phyloP scores from a whole-genome alignment of 2,888 invertebrate genomes.

The Dasysyrphus tricinctus region DNA sequence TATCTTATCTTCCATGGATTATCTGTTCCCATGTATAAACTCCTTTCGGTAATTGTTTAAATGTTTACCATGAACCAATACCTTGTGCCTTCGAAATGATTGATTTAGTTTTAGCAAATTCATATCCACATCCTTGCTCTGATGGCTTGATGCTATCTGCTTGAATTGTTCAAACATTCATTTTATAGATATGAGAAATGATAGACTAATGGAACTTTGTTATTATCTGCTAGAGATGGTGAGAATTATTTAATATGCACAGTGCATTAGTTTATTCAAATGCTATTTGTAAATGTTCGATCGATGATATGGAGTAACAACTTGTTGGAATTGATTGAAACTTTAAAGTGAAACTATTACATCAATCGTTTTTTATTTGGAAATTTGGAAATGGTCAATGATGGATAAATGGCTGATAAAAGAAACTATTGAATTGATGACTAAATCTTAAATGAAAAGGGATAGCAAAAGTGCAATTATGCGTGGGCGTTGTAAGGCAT shows the following conservation, averaged over 20 bases:
- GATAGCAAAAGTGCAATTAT: too few relatives aligned
- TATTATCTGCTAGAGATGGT: neutral
- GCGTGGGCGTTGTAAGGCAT: too few relatives aligned
- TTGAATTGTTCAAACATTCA: conserved; percentile 3
- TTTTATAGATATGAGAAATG: neutral
- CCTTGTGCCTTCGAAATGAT: conserved; percentile 4
- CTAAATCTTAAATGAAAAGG: too few relatives aligned
- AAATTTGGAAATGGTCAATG: too few relatives aligned
- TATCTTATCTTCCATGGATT: neutral
- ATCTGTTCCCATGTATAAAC: neutral
- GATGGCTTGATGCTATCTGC: neutral
- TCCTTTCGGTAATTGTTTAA: conserved; percentile 27
- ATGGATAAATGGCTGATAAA: too few relatives aligned
- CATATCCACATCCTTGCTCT: neutral
- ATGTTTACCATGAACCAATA: conserved; percentile 41
- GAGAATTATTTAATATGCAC: conserved; percentile 13
- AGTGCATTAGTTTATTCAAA: conserved; percentile 5
- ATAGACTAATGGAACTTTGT: neutral
- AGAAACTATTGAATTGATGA: too few relatives aligned
- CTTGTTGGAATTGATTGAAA: neutral
- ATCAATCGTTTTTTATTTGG: neutral
- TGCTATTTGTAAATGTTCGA: neutral
- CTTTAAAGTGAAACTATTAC: neutral
- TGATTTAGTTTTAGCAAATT: conserved; percentile 19
- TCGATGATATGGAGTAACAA: neutral